A percentile compares a stretch with the other conserved stretches of the same genome.
These are phyloP conservation scores for Natrix natrix DNA, from an alignment of 2,797 vertebrate genomes.

Conservation along the genomic window DNA sequence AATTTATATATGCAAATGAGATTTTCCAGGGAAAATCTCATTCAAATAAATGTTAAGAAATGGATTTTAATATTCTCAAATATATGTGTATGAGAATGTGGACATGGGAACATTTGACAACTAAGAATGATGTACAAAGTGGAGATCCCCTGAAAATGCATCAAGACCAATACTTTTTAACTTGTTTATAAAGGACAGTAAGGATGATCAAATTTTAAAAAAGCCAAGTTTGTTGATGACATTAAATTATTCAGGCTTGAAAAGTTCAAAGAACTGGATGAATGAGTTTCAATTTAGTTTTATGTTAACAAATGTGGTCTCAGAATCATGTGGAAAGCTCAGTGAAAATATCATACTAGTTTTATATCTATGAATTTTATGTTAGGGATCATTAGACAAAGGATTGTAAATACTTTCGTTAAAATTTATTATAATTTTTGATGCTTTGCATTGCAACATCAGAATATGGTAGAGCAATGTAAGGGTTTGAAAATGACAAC, in stretches of 20 bases:
- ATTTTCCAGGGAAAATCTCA: conserved; percentile 33
- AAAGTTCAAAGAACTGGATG: rapidly evolving
- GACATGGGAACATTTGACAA: neutral
- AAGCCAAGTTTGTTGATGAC: neutral
- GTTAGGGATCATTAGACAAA: neutral
- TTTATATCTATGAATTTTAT: neutral
- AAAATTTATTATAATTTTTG: neutral
- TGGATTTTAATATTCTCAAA: neutral
- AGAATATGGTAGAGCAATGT: neutral
- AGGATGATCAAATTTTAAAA: neutral
- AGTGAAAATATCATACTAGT: neutral
- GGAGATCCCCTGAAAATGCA: neutral
- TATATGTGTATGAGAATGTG: neutral
- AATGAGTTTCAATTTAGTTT: neutral
- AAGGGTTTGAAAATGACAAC: neutral
- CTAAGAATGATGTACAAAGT: neutral
- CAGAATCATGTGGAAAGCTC: neutral
- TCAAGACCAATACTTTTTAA: neutral
- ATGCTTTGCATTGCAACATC: neutral
- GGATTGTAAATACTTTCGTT: neutral
- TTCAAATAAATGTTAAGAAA: conserved; percentile 10
- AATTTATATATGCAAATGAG: conserved; percentile 28
- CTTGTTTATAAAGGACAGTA: neutral
- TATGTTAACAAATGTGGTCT: neutral
- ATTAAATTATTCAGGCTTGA: neutral